phyloP scores from a whole-genome alignment of 2,113 vertebrate genomes.

The Gymnarchus niloticus region DNA sequence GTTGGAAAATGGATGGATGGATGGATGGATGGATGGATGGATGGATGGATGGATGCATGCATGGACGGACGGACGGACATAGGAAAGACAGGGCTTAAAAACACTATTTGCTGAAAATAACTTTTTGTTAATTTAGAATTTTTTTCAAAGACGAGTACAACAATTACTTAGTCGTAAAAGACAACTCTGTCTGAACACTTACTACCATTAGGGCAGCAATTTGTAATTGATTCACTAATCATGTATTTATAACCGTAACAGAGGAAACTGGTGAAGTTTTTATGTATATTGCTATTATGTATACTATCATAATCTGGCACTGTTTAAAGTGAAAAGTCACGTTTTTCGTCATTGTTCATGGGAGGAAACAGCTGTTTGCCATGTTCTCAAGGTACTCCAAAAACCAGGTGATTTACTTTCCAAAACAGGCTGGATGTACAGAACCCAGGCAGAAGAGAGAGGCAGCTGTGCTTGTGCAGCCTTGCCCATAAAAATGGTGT shows the following conservation, averaged over 20 bases:
- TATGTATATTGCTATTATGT: not conserved
- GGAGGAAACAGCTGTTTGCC: conserved; percentile 58
- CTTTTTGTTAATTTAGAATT: not conserved
- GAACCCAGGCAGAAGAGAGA: conserved; percentile 37
- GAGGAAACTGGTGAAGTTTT: not conserved
- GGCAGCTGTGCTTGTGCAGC: conserved; percentile 53
- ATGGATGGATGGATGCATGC: no score
- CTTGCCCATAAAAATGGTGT: conserved; percentile 8
- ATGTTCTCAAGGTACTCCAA: conserved; percentile 46
- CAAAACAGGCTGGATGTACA: conserved; percentile 24
- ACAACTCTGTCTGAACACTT: not conserved
- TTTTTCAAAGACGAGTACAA: not conserved
- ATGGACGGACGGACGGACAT: no score
- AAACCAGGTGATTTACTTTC: conserved; percentile 50
- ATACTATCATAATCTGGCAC: not conserved
- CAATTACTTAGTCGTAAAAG: not conserved
- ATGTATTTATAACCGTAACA: not conserved
- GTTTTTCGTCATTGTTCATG: conserved; percentile 14
- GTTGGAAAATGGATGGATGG: no score
- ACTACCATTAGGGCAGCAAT: not conserved
- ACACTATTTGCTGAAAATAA: not conserved
- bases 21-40: no score
- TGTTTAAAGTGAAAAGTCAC: conserved; percentile 2
- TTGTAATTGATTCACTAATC: not conserved
- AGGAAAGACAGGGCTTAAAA: no score